Percentiles rank a stretch among this genome's conserved stretches.
phyloP scores from a whole-genome alignment of 2,888 invertebrate genomes.

The Labia minor region DNA sequence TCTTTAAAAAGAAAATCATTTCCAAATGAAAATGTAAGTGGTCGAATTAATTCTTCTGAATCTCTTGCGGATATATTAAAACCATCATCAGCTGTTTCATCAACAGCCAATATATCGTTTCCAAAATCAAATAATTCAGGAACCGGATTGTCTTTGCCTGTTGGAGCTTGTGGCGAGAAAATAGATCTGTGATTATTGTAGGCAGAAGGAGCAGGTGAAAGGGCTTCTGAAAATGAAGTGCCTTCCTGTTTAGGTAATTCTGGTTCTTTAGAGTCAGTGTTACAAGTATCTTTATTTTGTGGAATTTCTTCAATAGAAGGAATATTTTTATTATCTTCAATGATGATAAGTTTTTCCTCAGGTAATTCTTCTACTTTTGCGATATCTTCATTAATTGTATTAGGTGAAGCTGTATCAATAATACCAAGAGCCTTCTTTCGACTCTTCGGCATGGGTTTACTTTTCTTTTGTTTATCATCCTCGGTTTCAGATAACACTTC shows the following conservation, averaged over 20 bases:
- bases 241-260: constrained; percentile 21
- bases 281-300: background rate
- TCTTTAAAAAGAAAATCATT: constrained; percentile 60
- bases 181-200: constrained; percentile 42
- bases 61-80: constrained; percentile 48
- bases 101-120: constrained; percentile 47
- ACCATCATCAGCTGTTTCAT: constrained; percentile 50
- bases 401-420: constrained; percentile 27
- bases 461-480: constrained; percentile 32
- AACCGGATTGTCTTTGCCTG: constrained; percentile 42
- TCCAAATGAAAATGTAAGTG: constrained; percentile 48
- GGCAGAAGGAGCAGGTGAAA: constrained; percentile 24
- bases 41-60: constrained; percentile 50
- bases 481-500: constrained; percentile 22
- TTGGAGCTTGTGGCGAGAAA: constrained; percentile 58
- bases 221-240: constrained; percentile 27
- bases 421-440: constrained; percentile 28
- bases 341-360: constrained; percentile 26
- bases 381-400: constrained; percentile 27
- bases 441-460: constrained; percentile 43
- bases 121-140: constrained; percentile 54
- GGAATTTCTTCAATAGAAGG: constrained; percentile 17
- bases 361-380: constrained; percentile 29
- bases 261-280: background rate
- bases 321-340: background rate